A percentile compares a stretch with the other conserved stretches of the same genome.
Evolutionary conservation across 2,113 vertebrate genomes (phyloP).

Genomic region (Podilymbus podiceps): DNA sequence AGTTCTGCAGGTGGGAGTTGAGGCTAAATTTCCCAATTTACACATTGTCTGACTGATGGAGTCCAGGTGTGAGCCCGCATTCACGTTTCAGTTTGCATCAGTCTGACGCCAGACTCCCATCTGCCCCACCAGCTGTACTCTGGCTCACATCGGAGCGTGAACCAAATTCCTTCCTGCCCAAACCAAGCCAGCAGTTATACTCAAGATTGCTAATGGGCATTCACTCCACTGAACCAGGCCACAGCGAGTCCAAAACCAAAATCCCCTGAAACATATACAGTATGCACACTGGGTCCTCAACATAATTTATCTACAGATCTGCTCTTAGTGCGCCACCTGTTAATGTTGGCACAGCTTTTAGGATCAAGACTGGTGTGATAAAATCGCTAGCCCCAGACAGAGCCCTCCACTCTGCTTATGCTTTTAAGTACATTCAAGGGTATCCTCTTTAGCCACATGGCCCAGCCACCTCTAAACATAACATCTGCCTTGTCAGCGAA

Average conservation of each 20-base stretch:
- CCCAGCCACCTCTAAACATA: background rate
- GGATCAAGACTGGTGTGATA: background rate
- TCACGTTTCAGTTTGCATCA: rapidly evolving
- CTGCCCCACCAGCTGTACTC: background rate
- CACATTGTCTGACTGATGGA: background rate
- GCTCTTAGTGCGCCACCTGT: background rate
- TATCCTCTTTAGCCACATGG: background rate
- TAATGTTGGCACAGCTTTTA: background rate
- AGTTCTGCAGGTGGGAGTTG: background rate
- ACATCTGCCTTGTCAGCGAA: background rate
- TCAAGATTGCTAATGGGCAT: background rate
- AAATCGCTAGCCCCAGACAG: background rate
- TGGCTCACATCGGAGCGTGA: rapidly evolving
- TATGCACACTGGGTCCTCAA: background rate
- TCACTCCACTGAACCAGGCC: background rate
- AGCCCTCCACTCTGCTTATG: background rate
- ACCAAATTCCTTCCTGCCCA: rapidly evolving
- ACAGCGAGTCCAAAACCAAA: background rate
- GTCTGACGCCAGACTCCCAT: background rate
- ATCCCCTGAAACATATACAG: rapidly evolving
- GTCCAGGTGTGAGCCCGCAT: background rate
- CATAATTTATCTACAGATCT: background rate
- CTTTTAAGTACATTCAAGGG: background rate
- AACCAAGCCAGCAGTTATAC: background rate
- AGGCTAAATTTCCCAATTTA: background rate